These are phyloP conservation scores for Pilophorus perplexus DNA, from an alignment of 2,888 invertebrate species.

Conservation along the genomic window DNA sequence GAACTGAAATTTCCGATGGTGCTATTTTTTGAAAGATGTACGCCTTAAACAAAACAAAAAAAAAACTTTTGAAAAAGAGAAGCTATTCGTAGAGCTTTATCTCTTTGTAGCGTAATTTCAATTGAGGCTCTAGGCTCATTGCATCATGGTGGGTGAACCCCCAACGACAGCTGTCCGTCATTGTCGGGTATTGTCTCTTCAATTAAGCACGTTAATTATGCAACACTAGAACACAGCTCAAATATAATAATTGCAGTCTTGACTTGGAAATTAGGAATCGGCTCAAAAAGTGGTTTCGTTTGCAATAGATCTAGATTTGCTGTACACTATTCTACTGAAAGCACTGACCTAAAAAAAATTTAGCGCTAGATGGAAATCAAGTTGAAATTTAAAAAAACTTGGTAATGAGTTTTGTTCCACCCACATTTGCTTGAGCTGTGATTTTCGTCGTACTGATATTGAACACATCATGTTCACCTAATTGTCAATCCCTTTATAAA, in stretches of 20 bases:
- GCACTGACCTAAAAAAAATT: slow-evolving; percentile 34
- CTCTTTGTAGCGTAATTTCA: slow-evolving; percentile 1
- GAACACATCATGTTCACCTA: slow-evolving; percentile 37
- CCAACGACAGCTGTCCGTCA: no score
- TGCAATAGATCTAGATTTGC: slow-evolving; percentile 29
- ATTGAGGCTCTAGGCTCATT: slow-evolving; percentile 3
- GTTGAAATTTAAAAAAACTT: slow-evolving; percentile 29
- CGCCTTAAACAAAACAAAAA: slow-evolving; percentile 1
- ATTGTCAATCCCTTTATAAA: slow-evolving; percentile 40
- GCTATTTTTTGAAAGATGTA: slow-evolving; percentile 22
- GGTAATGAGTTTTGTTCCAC: slow-evolving; percentile 33
- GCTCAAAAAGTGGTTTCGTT: slow-evolving; percentile 5
- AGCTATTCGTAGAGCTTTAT: background rate
- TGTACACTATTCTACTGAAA: slow-evolving; percentile 24
- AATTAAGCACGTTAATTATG: slow-evolving; percentile 12
- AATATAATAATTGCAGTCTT: slow-evolving; percentile 1
- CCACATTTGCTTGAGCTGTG: slow-evolving; percentile 41
- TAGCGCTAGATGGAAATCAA: slow-evolving; percentile 23
- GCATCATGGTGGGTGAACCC: no score
- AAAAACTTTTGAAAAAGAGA: no score
- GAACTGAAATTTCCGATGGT: slow-evolving; percentile 15
- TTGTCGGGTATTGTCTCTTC: background rate
- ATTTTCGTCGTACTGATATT: slow-evolving; percentile 40
- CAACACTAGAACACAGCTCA: slow-evolving; percentile 25
- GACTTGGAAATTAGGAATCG: slow-evolving; percentile 6